Base-by-base conservation (phyloP, 2,797 vertebrate species). In the Melanotaenia maccullochi region DNA sequence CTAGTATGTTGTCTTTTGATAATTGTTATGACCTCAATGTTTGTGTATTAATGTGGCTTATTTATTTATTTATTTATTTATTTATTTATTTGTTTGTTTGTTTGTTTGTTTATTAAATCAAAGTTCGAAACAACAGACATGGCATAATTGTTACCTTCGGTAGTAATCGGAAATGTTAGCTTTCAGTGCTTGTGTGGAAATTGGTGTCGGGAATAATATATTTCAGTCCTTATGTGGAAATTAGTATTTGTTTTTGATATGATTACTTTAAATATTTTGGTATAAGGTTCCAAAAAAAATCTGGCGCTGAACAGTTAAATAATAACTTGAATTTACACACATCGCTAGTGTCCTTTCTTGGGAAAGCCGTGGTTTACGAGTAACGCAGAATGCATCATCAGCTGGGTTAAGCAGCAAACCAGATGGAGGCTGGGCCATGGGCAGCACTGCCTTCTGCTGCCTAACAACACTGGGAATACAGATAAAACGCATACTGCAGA, bases 381-480 rank as follows among this genome's bases (percentile, higher is more conserved):
- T 62, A 5, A 12, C 67, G 0, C 0, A 0, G 9, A 89, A 92
- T 9, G 85, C 84, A 78, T 1, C 89, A 85, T 72, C 71, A 76
- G 66, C 67, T 76, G 72, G 30, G 70, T 47, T 70, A 62, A 42
- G 54, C 24, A 42, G 54, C 24, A 6, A 30, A 78, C 2, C 86
- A 84, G 84, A 85, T 79, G 88, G 85, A 84, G 77, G 85, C 67
- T 68, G 87, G 75, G 32, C 72, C 18, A 13, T 42, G 56, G 52
- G 59, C 66, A 42, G 65, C 3, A 65, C 68, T 67, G 61, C 38
- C 73, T 58, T 67, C 78, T 81, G 77, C 66, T 59, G 60, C 58
- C 57, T 25, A 20, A 75, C 71, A 76, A 77, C 72, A 73, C 66
- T 13, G 62, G 16, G 62, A 33, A 22, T 22, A 36, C 18, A 40